These are phyloP conservation scores for Chaetodon trifascialis DNA, from an alignment of 2,113 vertebrate species.

Conservation along the genomic window DNA sequence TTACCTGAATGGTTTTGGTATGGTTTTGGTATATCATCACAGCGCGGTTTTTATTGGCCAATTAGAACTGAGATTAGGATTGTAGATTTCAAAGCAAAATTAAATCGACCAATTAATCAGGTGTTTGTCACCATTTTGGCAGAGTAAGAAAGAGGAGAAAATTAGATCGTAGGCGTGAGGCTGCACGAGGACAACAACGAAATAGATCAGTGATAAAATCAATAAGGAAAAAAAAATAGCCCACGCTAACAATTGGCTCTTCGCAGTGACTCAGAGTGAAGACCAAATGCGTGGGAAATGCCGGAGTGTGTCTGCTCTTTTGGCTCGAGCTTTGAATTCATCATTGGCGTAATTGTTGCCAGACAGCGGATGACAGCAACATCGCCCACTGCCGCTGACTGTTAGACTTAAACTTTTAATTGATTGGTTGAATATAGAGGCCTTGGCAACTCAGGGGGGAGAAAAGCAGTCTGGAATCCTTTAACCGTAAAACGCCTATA, in stretches of 20 bases:
- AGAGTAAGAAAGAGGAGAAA: neutral
- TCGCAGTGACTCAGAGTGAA: constrained; percentile 8
- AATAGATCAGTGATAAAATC: neutral
- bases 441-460: constrained; percentile 1
- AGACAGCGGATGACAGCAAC: constrained; percentile 76
- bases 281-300: constrained; percentile 64
- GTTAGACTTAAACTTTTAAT: constrained; percentile 61
- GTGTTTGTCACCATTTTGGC: neutral
- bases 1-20: neutral
- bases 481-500: constrained; percentile 34
- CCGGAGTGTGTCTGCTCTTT: constrained; percentile 61
- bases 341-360: constrained; percentile 80
- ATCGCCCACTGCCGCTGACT: constrained; percentile 47
- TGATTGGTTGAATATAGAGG: constrained; percentile 60
- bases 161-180: neutral
- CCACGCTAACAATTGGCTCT: neutral
- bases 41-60: neutral
- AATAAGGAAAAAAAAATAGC: neutral
- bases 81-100: neutral
- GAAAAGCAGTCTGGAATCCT: constrained; percentile 43
- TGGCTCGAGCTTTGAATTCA: constrained; percentile 67
- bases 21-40: neutral
- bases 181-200: neutral
- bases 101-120: neutral
- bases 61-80: neutral